Base-by-base conservation (phyloP, 2,113 vertebrate genomes). In the Gopherus evgoodei region DNA sequence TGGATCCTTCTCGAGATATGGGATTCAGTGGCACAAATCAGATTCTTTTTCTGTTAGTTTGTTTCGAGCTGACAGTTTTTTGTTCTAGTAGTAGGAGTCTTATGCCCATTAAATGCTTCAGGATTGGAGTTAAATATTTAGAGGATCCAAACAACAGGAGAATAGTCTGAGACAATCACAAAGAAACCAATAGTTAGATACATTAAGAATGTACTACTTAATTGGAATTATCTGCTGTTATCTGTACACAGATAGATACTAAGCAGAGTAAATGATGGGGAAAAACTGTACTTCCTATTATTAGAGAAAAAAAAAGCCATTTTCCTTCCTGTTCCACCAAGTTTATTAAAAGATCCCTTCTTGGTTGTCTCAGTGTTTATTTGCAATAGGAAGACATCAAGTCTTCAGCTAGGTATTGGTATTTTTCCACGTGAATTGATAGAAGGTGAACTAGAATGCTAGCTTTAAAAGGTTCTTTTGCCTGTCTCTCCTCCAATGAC, bases 101-200 rank as follows among this genome's bases (percentile, higher is more conserved):
- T 96, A 95, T 94, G 96, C 93, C 95, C 95, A 97, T 95, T 97
- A 97, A 96, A 97, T 96, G 97, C 95, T 97, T 96, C 96, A 96
- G 90, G 92, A 96, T 93, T 95, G 94, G 96, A 96, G 96, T 97
- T 97, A 97, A 97, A 97, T 97, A 97, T 97, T 97, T 97, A 97
- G 96, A 96, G 90, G 97, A 96, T 97, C 96, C 91, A 97, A 91
- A 95, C 95, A 96, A 97, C 97, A 97, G 87, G 81, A 93, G 95
- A 92, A 94, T 83, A 94, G 92, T 97, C 96, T 97, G 95, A 96
- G 59, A 93, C 93, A 92, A 95, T 97, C 96, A 97, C 96, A 96
- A 96, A 97, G 92, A 96, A 97, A 94, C 95, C 94, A 97, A 95
- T 96, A 97, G 86, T 97, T 97, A 97, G 96, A 96, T 97, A 95